Evolutionary conservation across 2,888 invertebrate genomes (phyloP).

Genomic region (Scaeva pyrastri): DNA sequence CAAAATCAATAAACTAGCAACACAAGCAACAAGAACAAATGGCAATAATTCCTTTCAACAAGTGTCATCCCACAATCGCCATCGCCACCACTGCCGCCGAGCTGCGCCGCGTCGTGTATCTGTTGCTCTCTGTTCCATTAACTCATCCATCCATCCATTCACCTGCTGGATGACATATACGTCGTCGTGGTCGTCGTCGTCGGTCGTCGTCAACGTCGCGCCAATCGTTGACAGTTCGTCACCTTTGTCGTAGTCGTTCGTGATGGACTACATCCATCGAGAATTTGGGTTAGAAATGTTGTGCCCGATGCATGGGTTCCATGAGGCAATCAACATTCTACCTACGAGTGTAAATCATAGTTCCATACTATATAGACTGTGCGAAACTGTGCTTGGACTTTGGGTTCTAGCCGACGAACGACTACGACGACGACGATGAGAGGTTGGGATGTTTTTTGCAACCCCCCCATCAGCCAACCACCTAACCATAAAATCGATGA

Average conservation of each 20-base stretch:
- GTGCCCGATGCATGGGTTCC: constrained; percentile 51
- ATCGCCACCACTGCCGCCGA: background rate
- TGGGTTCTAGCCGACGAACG: background rate
- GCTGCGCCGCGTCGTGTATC: too few relatives aligned
- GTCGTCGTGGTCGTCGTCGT: background rate
- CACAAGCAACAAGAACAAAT: background rate
- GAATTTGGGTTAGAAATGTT: constrained; percentile 68
- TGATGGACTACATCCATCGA: constrained; percentile 51
- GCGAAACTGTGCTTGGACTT: constrained; percentile 2
- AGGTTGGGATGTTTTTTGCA: background rate
- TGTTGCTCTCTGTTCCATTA: constrained; percentile 29
- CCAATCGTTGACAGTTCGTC: constrained; percentile 1
- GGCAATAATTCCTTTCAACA: constrained; percentile 62
- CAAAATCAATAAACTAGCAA: constrained; percentile 47
- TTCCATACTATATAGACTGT: background rate
- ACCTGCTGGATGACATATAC: constrained; percentile 7
- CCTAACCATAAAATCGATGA: constrained; percentile 65
- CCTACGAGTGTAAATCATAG: background rate
- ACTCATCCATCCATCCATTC: constrained; percentile 25
- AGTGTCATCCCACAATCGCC: constrained; percentile 33
- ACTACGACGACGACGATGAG: too few relatives aligned
- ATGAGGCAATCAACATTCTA: background rate
- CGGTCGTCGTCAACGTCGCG: background rate
- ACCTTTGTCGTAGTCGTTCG: background rate
- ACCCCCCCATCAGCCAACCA: constrained; percentile 9